These are phyloP conservation scores for Oxytorus armatus DNA, from an alignment of 2,888 invertebrate species.

Conservation along the genomic window DNA sequence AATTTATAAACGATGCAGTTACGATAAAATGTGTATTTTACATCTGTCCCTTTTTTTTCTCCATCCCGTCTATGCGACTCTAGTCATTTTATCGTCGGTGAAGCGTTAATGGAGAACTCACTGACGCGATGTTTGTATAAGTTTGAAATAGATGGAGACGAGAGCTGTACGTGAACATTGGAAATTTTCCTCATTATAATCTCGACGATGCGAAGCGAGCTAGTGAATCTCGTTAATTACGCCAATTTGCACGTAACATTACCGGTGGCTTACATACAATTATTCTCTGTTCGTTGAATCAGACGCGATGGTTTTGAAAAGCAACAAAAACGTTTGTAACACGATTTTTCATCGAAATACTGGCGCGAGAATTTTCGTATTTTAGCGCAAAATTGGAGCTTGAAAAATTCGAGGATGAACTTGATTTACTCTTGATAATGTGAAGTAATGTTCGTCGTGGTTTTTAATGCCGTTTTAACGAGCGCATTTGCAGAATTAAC, in stretches of 20 bases:
- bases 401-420: slow-evolving; percentile 20
- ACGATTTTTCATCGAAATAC: not conserved
- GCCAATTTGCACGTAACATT: slow-evolving; percentile 30
- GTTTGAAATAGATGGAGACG: not conserved
- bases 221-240: slow-evolving; percentile 34
- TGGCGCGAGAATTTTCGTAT: not conserved
- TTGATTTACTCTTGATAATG: slow-evolving; percentile 23
- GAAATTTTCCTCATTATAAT: slow-evolving; percentile 33
- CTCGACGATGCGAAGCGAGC: slow-evolving; percentile 26
- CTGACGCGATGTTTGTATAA: not conserved
- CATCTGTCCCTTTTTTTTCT: not conserved
- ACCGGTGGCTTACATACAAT: not conserved
- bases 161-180: not conserved
- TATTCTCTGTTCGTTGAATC: too few species aligned
- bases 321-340: not conserved
- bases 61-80: not conserved
- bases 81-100: not conserved
- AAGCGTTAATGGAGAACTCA: not conserved
- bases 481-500: slow-evolving; percentile 65
- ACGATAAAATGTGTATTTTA: slow-evolving; percentile 13
- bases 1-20: not conserved
- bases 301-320: too few species aligned
- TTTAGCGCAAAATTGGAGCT: not conserved
- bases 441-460: slow-evolving; percentile 42
- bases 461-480: slow-evolving; percentile 67